A percentile compares a stretch with the other conserved stretches of the same genome.
Conservation (phyloP, 2,797 vertebrate species). For the Sebastes diploproa region DNA sequence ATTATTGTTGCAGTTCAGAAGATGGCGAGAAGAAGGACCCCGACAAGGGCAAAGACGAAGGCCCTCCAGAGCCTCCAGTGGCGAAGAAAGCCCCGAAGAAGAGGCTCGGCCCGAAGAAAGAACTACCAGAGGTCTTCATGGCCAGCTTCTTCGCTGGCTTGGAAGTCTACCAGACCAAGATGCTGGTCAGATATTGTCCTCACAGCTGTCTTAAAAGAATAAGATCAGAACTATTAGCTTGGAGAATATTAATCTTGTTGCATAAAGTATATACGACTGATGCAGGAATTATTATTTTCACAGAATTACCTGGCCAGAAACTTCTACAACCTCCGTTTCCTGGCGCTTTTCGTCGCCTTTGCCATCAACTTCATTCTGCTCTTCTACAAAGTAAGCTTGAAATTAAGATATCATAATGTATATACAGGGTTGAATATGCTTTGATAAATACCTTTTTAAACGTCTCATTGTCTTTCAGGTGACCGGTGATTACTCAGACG, state of each 20-base stretch:
- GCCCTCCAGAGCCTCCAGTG: conserved; percentile 70
- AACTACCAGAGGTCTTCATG: conserved; percentile 91
- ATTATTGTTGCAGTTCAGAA: conserved; percentile 83
- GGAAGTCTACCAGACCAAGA: conserved; percentile 96
- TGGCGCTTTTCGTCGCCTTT: conserved; percentile 97
- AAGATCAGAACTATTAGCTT: neutral
- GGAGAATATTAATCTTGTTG: neutral
- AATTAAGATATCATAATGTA: neutral
- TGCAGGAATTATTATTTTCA: conserved; percentile 37
- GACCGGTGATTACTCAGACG: conserved; percentile 91
- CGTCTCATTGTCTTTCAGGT: conserved; percentile 79
- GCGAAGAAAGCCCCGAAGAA: conserved; percentile 85
- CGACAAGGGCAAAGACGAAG: conserved; percentile 86
- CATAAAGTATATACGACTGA: neutral
- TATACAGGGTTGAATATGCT: neutral
- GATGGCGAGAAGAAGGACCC: conserved; percentile 95
- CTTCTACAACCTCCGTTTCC: conserved; percentile 98
- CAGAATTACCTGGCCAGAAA: conserved; percentile 98
- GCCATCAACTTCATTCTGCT: conserved; percentile 99
- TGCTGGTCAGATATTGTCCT: conserved; percentile 84
- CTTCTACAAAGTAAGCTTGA: conserved; percentile 94
- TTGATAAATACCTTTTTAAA: neutral
- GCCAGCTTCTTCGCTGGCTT: conserved; percentile 94
- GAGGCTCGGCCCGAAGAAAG: conserved; percentile 86
- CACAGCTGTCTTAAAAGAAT: neutral